phyloP scores from a whole-genome alignment of 2,797 vertebrate genomes.

The Phrynocephalus forsythii region DNA sequence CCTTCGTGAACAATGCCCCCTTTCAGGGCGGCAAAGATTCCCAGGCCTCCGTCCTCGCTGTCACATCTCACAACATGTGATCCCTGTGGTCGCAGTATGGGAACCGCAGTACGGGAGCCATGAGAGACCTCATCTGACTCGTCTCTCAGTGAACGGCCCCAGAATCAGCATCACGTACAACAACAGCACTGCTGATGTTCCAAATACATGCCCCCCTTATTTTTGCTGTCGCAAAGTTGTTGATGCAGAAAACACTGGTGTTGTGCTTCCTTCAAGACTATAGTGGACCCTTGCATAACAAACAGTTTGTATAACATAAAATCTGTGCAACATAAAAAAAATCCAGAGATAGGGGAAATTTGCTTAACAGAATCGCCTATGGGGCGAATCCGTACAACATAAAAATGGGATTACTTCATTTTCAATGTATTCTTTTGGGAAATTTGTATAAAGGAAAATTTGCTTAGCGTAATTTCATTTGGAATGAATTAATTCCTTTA shows the following conservation, averaged over 20 bases:
- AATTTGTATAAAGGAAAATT: too few relatives aligned
- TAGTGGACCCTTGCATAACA: too few relatives aligned
- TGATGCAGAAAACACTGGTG: background rate
- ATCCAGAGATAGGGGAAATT: too few relatives aligned
- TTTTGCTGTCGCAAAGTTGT: background rate
- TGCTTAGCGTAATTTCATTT: too few relatives aligned
- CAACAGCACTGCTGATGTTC: too few relatives aligned
- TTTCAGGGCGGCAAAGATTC: conserved; percentile 38
- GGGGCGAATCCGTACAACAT: too few relatives aligned
- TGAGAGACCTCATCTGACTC: conserved; percentile 2
- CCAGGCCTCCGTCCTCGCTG: conserved; percentile 39
- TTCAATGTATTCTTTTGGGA: too few relatives aligned
- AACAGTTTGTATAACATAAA: too few relatives aligned
- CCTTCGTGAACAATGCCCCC: conserved; percentile 47
- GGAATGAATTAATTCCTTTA: too few relatives aligned
- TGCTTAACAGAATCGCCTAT: too few relatives aligned
- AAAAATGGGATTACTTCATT: too few relatives aligned
- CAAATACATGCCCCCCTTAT: background rate
- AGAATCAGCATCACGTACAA: background rate
- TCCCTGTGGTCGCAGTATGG: background rate
- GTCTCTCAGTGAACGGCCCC: background rate
- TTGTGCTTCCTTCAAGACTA: background rate
- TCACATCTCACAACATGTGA: conserved; percentile 43
- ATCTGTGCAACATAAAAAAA: background rate
- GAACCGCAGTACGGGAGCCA: background rate